A percentile compares a stretch with the other conserved stretches of the same genome.
phyloP scores from a whole-genome alignment of 2,888 invertebrate genomes.

The Agrilus cyanescens region DNA sequence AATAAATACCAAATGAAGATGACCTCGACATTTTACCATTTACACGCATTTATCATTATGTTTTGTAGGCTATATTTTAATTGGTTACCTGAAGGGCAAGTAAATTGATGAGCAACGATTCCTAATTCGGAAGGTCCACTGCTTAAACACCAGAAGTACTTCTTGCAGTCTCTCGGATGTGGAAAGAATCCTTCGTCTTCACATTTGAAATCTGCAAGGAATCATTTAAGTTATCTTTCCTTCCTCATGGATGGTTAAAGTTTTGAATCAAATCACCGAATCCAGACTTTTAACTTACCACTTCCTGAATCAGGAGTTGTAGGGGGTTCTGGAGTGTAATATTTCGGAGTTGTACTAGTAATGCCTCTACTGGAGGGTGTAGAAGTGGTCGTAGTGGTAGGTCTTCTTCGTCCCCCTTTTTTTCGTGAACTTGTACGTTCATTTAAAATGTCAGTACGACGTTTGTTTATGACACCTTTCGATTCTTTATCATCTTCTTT shows the following conservation, averaged over 20 bases:
- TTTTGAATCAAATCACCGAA: no score
- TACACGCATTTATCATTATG: no score
- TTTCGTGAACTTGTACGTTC: no score
- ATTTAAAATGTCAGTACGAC: neutral
- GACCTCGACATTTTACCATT: no score
- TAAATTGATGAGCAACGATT: conserved; percentile 84
- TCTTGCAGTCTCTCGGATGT: conserved; percentile 86
- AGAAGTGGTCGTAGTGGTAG: conserved; percentile 42
- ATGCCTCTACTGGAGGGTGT: conserved; percentile 33
- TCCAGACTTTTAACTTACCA: no score
- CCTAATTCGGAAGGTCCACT: conserved; percentile 80
- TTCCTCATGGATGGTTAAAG: no score
- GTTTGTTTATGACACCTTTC: neutral
- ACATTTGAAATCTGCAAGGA: conserved; percentile 69
- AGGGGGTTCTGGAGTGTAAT: conserved; percentile 68
- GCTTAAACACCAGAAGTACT: conserved; percentile 90
- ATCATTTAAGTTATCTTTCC: conserved; percentile 4
- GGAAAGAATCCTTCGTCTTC: conserved; percentile 87
- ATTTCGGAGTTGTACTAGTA: conserved; percentile 33
- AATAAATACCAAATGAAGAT: no score
- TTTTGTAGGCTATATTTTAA: no score
- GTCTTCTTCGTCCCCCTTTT: neutral
- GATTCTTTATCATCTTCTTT: neutral
- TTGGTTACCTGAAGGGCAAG: conserved; percentile 72
- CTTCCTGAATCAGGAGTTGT: conserved; percentile 83